Conservation (phyloP, 1,140 invertebrate genomes). For the Batillaria attramentaria region DNA sequence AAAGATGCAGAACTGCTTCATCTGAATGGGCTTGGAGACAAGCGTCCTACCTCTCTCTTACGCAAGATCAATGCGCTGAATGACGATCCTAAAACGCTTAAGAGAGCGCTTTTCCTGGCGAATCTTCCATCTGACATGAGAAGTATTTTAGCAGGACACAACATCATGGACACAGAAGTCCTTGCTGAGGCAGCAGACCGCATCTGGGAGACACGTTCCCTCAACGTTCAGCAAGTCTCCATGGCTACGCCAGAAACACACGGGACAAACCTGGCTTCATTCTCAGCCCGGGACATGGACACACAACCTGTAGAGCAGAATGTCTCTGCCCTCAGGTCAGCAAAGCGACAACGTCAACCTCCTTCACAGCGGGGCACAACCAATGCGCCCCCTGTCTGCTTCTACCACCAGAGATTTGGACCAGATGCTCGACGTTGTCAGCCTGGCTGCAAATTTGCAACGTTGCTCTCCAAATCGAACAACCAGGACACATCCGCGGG, state of each 20-base stretch:
- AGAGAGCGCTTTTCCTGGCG: background rate
- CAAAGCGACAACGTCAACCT: background rate
- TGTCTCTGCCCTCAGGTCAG: background rate
- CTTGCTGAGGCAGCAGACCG: conserved; percentile 18
- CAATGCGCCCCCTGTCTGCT: background rate
- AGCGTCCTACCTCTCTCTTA: background rate
- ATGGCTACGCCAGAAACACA: conserved; percentile 10
- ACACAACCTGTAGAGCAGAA: background rate
- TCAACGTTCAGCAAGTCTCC: background rate
- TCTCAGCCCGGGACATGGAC: background rate
- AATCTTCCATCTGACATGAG: background rate
- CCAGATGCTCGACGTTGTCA: conserved; percentile 8
- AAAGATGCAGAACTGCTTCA: background rate
- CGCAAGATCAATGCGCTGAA: background rate
- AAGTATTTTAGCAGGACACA: conserved; percentile 11
- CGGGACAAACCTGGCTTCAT: background rate
- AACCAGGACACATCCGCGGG: background rate
- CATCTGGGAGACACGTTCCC: conserved; percentile 4
- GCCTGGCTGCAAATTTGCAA: conserved; percentile 15
- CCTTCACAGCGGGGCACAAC: conserved; percentile 1
- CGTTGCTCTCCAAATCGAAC: background rate
- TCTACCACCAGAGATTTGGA: conserved; percentile 13
- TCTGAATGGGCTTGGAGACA: background rate
- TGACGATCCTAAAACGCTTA: background rate
- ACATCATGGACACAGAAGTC: conserved; percentile 4